Evolutionary conservation across 2,797 vertebrate species (phyloP).

Genomic region (Pipistrellus pipistrellus): DNA sequence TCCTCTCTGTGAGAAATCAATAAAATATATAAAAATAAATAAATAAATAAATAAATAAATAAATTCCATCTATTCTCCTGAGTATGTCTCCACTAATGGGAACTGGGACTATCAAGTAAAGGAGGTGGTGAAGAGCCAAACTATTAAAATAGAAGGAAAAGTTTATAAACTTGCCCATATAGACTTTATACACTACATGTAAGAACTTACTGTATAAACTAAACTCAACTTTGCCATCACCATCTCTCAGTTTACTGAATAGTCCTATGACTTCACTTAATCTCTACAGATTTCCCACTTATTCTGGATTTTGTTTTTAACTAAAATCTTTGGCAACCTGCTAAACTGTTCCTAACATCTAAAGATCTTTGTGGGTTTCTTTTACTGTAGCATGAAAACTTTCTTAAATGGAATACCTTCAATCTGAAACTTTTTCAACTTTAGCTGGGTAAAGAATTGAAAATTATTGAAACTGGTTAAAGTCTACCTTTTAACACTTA

Average conservation of each 20-base stretch:
- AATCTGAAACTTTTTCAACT: background rate
- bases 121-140: background rate
- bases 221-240: background rate
- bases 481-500: background rate
- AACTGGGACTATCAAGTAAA: background rate
- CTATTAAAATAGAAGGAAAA: background rate
- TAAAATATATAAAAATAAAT: too few relatives aligned
- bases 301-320: background rate
- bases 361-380: background rate
- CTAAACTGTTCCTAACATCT: constrained; percentile 19
- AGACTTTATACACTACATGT: background rate
- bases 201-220: background rate
- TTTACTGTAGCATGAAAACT: background rate
- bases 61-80: background rate
- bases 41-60: too few relatives aligned
- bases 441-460: constrained; percentile 19
- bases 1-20: too few relatives aligned
- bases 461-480: background rate
- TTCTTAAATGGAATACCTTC: background rate
- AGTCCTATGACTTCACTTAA: background rate
- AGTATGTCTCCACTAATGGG: background rate
- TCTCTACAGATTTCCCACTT: background rate
- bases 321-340: constrained; percentile 8
- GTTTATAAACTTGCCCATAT: background rate
- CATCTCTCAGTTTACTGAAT: background rate